Percentiles rank a stretch among this genome's conserved stretches.
These are phyloP conservation scores for Dasypus novemcinctus DNA, from an alignment of 2,113 vertebrate genomes.

Conservation along the genomic window DNA sequence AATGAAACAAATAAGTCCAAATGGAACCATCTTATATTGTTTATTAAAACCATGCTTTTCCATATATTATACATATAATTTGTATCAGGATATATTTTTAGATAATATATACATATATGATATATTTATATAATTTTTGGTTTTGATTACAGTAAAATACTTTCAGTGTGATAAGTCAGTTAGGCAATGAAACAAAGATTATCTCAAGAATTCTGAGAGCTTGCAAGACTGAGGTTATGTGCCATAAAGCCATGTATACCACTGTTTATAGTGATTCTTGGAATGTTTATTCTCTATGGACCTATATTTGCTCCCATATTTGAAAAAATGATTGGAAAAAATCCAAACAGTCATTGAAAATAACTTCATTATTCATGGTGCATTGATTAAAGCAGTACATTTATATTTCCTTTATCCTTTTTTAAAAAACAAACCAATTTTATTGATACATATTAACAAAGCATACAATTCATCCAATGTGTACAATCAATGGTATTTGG, in stretches of 20 bases:
- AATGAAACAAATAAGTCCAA: background rate
- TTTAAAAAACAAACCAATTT: no score
- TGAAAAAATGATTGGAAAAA: background rate
- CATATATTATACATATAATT: background rate
- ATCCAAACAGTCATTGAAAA: background rate
- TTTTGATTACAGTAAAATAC: background rate
- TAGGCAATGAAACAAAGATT: background rate
- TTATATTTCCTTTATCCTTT: no score
- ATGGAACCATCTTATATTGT: background rate
- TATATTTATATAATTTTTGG: background rate
- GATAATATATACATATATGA: background rate
- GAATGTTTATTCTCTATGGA: background rate
- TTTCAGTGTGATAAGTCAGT: background rate
- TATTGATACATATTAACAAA: no score
- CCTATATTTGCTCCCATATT: background rate
- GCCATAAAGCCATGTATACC: background rate
- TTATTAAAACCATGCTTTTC: slow-evolving; percentile 5
- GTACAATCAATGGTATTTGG: no score
- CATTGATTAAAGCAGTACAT: background rate
- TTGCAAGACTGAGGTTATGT: background rate
- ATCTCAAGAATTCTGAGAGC: background rate
- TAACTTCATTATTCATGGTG: background rate
- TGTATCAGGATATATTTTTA: background rate
- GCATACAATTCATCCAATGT: no score
- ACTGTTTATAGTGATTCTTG: background rate